phyloP scores from a whole-genome alignment of 2,888 invertebrate genomes.

The Drosophila recens region DNA sequence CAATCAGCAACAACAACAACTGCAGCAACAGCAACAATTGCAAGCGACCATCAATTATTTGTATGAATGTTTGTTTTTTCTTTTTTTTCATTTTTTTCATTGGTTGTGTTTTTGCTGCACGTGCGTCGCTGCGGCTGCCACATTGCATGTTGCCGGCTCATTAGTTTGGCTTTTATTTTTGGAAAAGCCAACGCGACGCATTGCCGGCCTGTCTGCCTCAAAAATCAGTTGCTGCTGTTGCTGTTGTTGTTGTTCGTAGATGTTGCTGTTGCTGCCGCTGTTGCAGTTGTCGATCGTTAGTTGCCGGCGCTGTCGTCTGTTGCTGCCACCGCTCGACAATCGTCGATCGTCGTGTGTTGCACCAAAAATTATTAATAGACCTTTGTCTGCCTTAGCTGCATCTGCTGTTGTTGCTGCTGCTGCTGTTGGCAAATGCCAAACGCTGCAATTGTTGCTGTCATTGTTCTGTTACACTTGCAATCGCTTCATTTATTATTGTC shows the following conservation, averaged over 20 bases:
- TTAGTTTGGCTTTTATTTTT: conserved; percentile 81
- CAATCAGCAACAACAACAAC: conserved; percentile 60
- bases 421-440: conserved; percentile 81
- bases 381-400: conserved; percentile 68
- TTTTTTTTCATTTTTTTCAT: conserved; percentile 9
- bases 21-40: conserved; percentile 59
- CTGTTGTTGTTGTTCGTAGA: conserved; percentile 55
- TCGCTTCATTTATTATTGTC: conserved; percentile 81
- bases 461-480: conserved; percentile 82
- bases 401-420: conserved; percentile 52
- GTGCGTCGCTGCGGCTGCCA: conserved; percentile 67
- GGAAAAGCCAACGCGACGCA: conserved; percentile 81
- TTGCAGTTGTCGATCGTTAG: conserved; percentile 51
- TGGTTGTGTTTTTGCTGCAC: conserved; percentile 55
- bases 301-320: conserved; percentile 64
- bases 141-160: conserved; percentile 81
- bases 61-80: conserved; percentile 52
- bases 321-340: conserved; percentile 22
- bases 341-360: conserved; percentile 65
- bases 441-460: conserved; percentile 80
- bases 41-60: conserved; percentile 77
- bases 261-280: conserved; percentile 67
- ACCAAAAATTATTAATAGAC: conserved; percentile 78
- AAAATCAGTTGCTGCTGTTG: conserved; percentile 44
- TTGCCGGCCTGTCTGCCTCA: conserved; percentile 72